Evolutionary conservation across 2,888 invertebrate species (phyloP), one percentile per base, ranked within the genome.

Genomic region (Volucella inflata): DNA sequence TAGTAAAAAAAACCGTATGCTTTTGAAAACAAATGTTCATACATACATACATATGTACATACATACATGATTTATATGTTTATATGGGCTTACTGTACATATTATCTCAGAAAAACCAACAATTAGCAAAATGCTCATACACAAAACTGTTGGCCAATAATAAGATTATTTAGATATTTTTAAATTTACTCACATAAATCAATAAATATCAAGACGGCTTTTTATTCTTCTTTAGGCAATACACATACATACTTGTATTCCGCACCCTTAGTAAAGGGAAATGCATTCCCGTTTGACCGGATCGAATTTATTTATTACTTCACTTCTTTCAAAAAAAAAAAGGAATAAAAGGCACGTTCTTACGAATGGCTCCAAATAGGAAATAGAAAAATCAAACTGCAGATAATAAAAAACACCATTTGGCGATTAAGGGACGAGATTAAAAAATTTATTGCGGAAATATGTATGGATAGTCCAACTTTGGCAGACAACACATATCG

Each of bases 381-480:
- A 87, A 17, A 78, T 38, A 85, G 16, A 60, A 80, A 87, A 87
- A 87, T 85, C 84, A 85, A 88, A 88, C 88, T 88, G 88, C 88
- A 88, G 87, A 88, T 88, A 88, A 90, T 90, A 90, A 90, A 90
- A 90, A 91, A 91, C 90, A 91, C 90, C 92, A 92, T 92, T 91
- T 91, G 92, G 90, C 91, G 92, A 92, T 92, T 91, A 91, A 91
- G 90, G 90, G 90, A 91, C 91, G 89, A 92, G 92, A 92, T 92
- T 92, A 92, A 92, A 92, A 92, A 92, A 92, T 92, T 92, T 92
- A 92, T 92, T 91, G 91, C 92, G 88, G 90, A 92, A 91, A 91
- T 92, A 92, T 92, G 92, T 92, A 92, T 92, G 90, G 91, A 89
- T 87, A 48, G 81, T 81, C 76, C 76, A 77, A 83, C 81, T 62